phyloP scores from a whole-genome alignment of 2,888 invertebrate genomes.

The Hydrotaea diabolus region DNA sequence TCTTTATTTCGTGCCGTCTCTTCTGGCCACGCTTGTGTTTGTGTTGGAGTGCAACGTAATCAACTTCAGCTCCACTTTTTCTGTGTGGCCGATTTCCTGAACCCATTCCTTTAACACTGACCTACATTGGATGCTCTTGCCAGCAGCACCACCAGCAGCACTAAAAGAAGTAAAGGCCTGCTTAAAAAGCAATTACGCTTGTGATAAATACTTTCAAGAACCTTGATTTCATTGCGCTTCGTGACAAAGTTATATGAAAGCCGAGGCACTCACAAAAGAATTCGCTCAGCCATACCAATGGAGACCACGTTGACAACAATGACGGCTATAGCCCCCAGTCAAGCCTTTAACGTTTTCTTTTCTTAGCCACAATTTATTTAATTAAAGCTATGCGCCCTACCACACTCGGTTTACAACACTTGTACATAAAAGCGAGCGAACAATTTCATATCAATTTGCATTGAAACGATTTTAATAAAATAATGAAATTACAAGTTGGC shows the following conservation, averaged over 20 bases:
- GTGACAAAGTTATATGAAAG: slow-evolving; percentile 47
- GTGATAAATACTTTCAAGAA: slow-evolving; percentile 15
- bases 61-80: slow-evolving; percentile 40
- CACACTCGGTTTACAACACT: background rate
- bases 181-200: slow-evolving; percentile 4
- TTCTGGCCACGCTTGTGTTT: slow-evolving; percentile 4
- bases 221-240: slow-evolving; percentile 37
- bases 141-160: background rate
- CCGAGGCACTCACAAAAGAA: slow-evolving; percentile 2
- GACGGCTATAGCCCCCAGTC: background rate
- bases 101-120: slow-evolving; percentile 61
- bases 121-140: slow-evolving; percentile 58
- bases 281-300: background rate
- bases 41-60: slow-evolving; percentile 44
- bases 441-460: slow-evolving; percentile 37
- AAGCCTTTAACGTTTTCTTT: background rate
- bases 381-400: background rate
- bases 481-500: slow-evolving; percentile 37
- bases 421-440: background rate
- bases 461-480: slow-evolving; percentile 31
- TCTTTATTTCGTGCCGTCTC: slow-evolving; percentile 18
- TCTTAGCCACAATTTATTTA: slow-evolving; percentile 2
- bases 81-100: slow-evolving; percentile 49
- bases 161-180: slow-evolving; percentile 4
- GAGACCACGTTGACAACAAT: too few species aligned